Base-by-base conservation (phyloP, 92 coral and sea anemone species). In the Plumapathes pennacea region DNA sequence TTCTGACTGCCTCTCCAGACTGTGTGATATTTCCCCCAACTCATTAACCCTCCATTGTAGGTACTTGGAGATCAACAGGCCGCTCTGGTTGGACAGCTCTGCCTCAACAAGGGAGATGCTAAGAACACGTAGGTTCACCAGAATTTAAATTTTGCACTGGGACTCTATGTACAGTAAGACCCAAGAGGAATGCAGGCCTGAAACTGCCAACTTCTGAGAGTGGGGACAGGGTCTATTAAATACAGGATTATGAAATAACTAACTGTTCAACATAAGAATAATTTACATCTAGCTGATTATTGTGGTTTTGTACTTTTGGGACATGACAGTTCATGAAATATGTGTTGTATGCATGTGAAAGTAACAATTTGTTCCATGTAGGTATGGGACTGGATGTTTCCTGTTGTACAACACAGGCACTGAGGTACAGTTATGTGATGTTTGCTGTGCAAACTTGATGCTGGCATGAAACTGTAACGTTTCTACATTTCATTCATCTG, bases 21-120 rank as follows among this genome's bases (percentile, higher is more conserved):
- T n/a, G n/a, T n/a, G n/a, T n/a, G n/a, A n/a, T n/a, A n/a, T n/a
- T n/a, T n/a, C n/a, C n/a, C n/a, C n/a, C n/a, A n/a, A n/a, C n/a
- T n/a, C n/a, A n/a, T n/a, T 56, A 38, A 25, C 60, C 30, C 22
- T 53, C 40, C 11, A 26, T 34, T 6, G 13, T 31, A 92, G 98
- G 86, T 89, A 32, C 89, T 92, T 54, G 98, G 98, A 31, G 98
- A 92, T 63, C 98, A 92, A 74, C 98, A 92, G 46, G 96, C 98
- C 20, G 98, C 98, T 0, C 77, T 92, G 41, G 98, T 92, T 27
- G 98, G 98, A 18, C 98, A 92, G 63, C 77, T 89, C 63, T 92
- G 98, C 38, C 75, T 88, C 41, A 85, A 80, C 54, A 79, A 73
- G 57, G 98, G 98, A 73, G 90, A 92, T 45, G 98, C 98, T 17